A percentile compares a stretch with the other conserved stretches of the same genome.
These are phyloP conservation scores for Danaus chrysippus DNA, from an alignment of 2,888 invertebrate genomes.

Conservation along the genomic window DNA sequence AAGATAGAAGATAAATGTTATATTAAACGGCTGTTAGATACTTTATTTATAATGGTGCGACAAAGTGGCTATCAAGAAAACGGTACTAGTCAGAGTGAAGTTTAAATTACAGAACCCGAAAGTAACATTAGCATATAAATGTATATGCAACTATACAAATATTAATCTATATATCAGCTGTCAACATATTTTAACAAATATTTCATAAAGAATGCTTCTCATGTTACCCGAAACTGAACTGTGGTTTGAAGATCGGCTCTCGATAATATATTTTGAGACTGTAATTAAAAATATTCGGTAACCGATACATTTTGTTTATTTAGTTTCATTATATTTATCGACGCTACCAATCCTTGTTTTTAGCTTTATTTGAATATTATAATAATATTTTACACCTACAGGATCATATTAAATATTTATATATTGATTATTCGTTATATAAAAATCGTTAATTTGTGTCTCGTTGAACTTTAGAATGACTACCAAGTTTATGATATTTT, in stretches of 20 bases:
- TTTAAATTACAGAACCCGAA: too few relatives aligned
- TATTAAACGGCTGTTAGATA: too few relatives aligned
- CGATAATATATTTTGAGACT: not conserved
- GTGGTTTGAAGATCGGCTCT: constrained; percentile 4
- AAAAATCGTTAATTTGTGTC: too few relatives aligned
- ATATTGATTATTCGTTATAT: not conserved
- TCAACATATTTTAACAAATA: constrained; percentile 6
- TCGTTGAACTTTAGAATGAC: too few relatives aligned
- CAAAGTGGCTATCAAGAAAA: too few relatives aligned
- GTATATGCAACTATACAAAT: not conserved
- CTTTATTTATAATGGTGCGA: too few relatives aligned
- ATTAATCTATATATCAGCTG: not conserved
- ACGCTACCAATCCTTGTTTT: not conserved
- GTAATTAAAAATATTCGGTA: constrained; percentile 4
- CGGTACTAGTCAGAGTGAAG: too few relatives aligned
- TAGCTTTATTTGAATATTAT: not conserved
- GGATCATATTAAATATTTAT: not conserved
- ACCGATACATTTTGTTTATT: not conserved
- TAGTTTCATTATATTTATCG: not conserved
- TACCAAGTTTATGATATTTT: too few relatives aligned
- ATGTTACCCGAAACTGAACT: constrained; percentile 9
- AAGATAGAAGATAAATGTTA: too few relatives aligned
- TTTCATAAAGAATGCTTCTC: not conserved
- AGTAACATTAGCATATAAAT: too few relatives aligned
- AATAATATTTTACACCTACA: not conserved